Percentiles rank a stretch among this genome's conserved stretches.
These are phyloP conservation scores for Dryomyza anilis DNA, from an alignment of 2,888 invertebrate genomes.

Conservation along the genomic window DNA sequence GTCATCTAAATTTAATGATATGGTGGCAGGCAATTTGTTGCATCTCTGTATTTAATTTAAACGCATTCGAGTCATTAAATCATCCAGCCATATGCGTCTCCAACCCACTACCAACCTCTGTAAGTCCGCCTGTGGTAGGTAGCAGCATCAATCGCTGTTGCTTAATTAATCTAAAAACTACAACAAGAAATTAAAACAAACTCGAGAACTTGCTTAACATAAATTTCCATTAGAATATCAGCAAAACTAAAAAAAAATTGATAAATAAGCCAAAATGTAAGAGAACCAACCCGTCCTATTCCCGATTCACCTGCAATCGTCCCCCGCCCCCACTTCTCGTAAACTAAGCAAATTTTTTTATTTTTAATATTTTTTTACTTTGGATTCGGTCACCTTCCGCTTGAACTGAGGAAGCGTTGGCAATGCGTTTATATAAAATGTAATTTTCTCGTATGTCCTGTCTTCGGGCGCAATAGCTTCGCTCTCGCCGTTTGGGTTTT, in stretches of 20 bases:
- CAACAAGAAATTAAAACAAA: too few relatives aligned
- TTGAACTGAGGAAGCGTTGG: background rate
- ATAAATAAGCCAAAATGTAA: constrained; percentile 2
- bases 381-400: constrained; percentile 31
- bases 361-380: constrained; percentile 6
- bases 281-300: background rate
- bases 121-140: too few relatives aligned
- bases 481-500: constrained; percentile 42
- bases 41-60: too few relatives aligned
- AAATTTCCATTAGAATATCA: constrained; percentile 5
- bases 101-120: too few relatives aligned
- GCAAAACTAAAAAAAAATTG: background rate
- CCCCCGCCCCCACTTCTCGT: background rate
- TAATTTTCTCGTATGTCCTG: background rate
- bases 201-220: too few relatives aligned
- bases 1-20: too few relatives aligned
- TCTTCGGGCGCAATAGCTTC: background rate
- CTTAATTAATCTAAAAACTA: too few relatives aligned
- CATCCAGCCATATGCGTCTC: too few relatives aligned
- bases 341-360: constrained; percentile 4
- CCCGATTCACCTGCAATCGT: background rate
- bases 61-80: too few relatives aligned
- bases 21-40: too few relatives aligned
- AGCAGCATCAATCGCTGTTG: too few relatives aligned
- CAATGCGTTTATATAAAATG: constrained; percentile 3